Evolutionary conservation across 2,797 vertebrate species (phyloP).

Genomic region (Coregonus ussuriensis): DNA sequence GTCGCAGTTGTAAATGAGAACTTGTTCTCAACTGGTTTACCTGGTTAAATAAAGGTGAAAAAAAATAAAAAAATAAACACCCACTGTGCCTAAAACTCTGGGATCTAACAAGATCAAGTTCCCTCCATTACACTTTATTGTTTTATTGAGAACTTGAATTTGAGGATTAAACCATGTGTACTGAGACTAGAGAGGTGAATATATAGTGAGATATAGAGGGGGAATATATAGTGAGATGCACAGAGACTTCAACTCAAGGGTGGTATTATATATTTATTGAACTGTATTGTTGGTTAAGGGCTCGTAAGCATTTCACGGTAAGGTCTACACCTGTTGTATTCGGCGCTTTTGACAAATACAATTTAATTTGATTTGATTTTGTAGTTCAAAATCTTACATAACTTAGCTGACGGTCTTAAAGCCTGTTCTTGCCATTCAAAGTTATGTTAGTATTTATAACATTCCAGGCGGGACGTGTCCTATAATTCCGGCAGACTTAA

Average conservation of each 20-base stretch:
- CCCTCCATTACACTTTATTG: neutral
- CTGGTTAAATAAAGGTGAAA: no score
- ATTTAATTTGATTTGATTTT: no score
- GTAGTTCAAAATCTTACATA: neutral
- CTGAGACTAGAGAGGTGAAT: neutral
- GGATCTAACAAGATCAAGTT: neutral
- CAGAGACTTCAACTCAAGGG: neutral
- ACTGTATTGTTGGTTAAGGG: no score
- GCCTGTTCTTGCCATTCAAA: constrained; percentile 39
- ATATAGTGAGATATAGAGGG: neutral
- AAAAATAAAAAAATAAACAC: neutral
- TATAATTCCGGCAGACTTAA: constrained; percentile 62
- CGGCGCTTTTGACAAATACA: no score
- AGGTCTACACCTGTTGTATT: no score
- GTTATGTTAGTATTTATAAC: constrained; percentile 53
- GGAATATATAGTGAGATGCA: neutral
- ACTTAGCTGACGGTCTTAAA: constrained; percentile 12
- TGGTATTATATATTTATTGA: neutral
- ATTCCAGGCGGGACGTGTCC: constrained; percentile 58
- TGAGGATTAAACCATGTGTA: neutral
- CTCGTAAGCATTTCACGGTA: no score
- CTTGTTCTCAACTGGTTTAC: no score
- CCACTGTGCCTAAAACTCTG: neutral
- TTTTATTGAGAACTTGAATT: neutral
- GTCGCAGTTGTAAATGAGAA: no score